Evolutionary conservation across 1,140 invertebrate species (phyloP).

Genomic region (Drosophila oshimai): DNA sequence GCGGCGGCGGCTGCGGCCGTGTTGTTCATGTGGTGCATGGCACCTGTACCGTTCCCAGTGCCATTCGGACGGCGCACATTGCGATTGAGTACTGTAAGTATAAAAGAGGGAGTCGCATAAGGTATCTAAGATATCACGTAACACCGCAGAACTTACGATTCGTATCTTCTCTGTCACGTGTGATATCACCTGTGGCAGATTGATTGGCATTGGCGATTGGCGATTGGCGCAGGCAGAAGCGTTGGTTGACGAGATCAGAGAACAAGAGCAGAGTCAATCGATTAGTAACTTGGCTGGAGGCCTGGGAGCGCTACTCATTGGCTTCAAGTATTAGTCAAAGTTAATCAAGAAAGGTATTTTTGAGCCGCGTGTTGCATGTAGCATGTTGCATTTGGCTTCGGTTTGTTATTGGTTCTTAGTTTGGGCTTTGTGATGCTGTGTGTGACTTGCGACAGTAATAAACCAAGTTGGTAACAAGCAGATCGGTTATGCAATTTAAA

Average conservation of each 20-base stretch:
- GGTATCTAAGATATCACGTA: neutral
- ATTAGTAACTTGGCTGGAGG: constrained; percentile 51
- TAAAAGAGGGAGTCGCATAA: neutral
- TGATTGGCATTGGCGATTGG: neutral
- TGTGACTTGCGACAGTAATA: constrained; percentile 61
- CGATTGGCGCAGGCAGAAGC: constrained; percentile 22
- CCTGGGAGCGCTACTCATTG: constrained; percentile 38
- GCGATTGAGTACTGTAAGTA: constrained; percentile 86
- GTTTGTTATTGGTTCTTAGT: constrained; percentile 7
- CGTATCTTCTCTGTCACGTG: constrained; percentile 86
- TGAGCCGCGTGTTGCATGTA: constrained; percentile 59
- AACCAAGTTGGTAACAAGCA: constrained; percentile 66
- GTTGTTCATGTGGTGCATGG: constrained; percentile 86
- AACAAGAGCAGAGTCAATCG: constrained; percentile 40
- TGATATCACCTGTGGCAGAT: constrained; percentile 84
- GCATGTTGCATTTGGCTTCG: constrained; percentile 31
- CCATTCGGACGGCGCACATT: constrained; percentile 85
- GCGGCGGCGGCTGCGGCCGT: constrained; percentile 72
- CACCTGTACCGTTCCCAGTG: constrained; percentile 85
- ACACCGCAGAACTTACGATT: constrained; percentile 84
- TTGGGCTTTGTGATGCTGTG: constrained; percentile 21
- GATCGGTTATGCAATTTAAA: constrained; percentile 64
- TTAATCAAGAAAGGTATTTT: constrained; percentile 73
- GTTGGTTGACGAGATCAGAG: constrained; percentile 26
- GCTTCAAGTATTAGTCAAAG: constrained; percentile 57